Base-by-base conservation (phyloP, 2,797 vertebrate genomes). In the Agapornis canus region DNA sequence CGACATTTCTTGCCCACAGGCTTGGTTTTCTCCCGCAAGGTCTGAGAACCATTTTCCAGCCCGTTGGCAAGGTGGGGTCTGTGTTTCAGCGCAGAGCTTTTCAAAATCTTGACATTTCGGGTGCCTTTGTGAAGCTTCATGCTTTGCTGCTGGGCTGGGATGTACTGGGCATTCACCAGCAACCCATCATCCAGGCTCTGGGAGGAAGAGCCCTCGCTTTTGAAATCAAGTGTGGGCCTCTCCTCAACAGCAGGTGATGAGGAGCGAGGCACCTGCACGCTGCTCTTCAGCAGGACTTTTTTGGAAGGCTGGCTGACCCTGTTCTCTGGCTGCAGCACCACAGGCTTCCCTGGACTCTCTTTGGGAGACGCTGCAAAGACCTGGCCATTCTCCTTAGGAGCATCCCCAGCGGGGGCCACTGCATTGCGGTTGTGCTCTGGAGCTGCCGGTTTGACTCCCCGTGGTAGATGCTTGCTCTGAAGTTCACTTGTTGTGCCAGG, bases 171-270 rank as follows among this genome's bases (percentile, higher is more conserved):
- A 0, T 97, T 98, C 48, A 98, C 98, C 95, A 97, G 89, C 19
- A 97, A 96, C 25, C 97, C 98, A 17, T 98, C 98, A 6, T 98
- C 98, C 57, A 98, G 97, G 94, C 98, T 99, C 76, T 98, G 98
- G 3, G 98, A 98, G 11, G 98, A 99, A 5, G 98, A 98, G 48
- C 98, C 98, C 57, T 98, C 97, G 17, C 98, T 98, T 92, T 98
- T 97, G 65, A 98, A 96, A 93, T 98, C 98, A 85, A 97, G 89
- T 1, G 89, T 29, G 0, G 97, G 98, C 82, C 97, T 96, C 18
- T 98, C 98, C 13, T 97, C 96, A 2, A 85, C 61, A 0, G 96
- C 78, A 1, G 94, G 87, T 0, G 95, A 96, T 0, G 82, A 72
- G 5, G 90, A 70, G 26, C 95, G 88, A 63, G 90, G 83, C 0